Base-by-base conservation (phyloP, 2,888 invertebrate genomes). In the Hecatera dysodea region DNA sequence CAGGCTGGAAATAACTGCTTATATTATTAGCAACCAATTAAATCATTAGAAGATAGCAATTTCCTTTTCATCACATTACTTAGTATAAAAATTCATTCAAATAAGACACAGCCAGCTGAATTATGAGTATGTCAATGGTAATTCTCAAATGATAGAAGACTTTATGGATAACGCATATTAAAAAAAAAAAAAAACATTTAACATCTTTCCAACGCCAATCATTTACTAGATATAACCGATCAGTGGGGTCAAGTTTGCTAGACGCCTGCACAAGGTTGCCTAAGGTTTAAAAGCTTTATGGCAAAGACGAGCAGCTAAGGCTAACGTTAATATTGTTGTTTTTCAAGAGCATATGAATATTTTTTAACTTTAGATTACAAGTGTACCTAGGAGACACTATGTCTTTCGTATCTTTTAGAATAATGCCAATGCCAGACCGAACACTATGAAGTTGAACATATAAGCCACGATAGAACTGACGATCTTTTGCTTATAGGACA, bases 191-290 rank as follows among this genome's bases (percentile, higher is more conserved):
- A 75, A 83, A 70, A 61, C 75, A 81, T 85, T 83, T 74, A 75
- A 52, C 67, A 56, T 65, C 64, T 72, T 67, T 85, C 64, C 64
- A 81, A 80, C 78, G 73, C 71, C 77, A 82, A 85, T 83, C 77
- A 81, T 72, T 77, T 60, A 78, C 74, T 72, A 59, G 76, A 44
- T 74, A 61, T 56, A 72, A 52, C 42, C 74, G 76, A 80, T 83
- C 78, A 71, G 79, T 55, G 82, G 83, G 89, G 89, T 92, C 90
- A 91, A 90, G 90, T 89, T 86, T 87, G 78, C 84, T 88, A 83
- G 84, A 79, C 66, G 55, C 72, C 48, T 29, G 27, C n/a, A 42
- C 72, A 87, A 88, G 86, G 83, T 70, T 65, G 88, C 85, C 11
- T 11, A 8, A 87, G 87, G 89, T 86, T 87, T 82, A 75, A 59